These are phyloP conservation scores for Rattus norvegicus DNA, from an alignment of 2,113 vertebrate genomes.

Conservation along the genomic window DNA sequence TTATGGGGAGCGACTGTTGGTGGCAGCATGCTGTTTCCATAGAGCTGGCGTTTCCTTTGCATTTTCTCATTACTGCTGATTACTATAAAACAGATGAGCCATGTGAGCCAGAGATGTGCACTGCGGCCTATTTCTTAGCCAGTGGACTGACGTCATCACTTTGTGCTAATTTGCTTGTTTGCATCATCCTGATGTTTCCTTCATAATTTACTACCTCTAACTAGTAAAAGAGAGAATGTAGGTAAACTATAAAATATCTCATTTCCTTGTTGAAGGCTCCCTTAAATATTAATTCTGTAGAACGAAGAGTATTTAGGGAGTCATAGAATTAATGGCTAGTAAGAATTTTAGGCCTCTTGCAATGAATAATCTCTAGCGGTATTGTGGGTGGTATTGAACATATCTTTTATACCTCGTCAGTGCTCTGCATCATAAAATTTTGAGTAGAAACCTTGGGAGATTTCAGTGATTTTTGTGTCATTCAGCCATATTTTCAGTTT, in stretches of 20 bases:
- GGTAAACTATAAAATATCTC: not conserved
- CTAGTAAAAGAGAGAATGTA: not conserved
- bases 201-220: not conserved
- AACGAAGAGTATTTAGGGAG: not conserved
- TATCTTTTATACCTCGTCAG: not conserved
- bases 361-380: not conserved
- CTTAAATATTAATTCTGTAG: constrained; percentile 25
- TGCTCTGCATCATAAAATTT: not conserved
- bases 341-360: not conserved
- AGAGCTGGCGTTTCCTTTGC: not conserved
- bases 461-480: constrained; percentile 10
- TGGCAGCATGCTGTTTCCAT: not conserved
- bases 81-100: not conserved
- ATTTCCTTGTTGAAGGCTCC: not conserved
- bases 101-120: not conserved
- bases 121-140: not conserved
- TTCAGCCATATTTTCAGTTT: constrained; percentile 17
- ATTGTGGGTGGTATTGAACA: not conserved
- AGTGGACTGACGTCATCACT: not conserved
- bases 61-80: not conserved
- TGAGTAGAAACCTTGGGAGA: not conserved
- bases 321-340: not conserved
- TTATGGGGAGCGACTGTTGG: not conserved
- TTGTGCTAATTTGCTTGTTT: not conserved
- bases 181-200: not conserved